Conservation (phyloP, 1,140 invertebrate species). For the Zaprionus gabonicus region DNA sequence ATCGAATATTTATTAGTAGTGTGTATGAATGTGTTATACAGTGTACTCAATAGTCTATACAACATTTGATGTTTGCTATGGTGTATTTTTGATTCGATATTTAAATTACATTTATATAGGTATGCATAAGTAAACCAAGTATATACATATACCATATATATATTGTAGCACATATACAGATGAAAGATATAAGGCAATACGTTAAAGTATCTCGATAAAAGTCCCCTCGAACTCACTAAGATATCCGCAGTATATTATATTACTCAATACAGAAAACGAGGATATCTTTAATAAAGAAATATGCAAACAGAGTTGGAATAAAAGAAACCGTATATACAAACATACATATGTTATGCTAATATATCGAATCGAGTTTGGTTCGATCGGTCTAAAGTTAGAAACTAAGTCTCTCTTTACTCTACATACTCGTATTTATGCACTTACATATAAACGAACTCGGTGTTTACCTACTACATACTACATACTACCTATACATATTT, state of each 20-base stretch:
- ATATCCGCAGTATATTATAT: background rate
- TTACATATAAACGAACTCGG: conserved; percentile 16
- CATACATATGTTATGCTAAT: background rate
- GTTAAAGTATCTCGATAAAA: conserved; percentile 1
- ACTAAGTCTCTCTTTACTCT: conserved; percentile 15
- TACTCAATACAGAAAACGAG: background rate
- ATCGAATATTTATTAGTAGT: conserved; percentile 50
- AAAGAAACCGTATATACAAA: background rate
- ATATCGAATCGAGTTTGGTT: background rate
- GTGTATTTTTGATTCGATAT: conserved; percentile 77
- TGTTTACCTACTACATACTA: conserved; percentile 24
- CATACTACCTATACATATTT: conserved; percentile 11
- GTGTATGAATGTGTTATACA: conserved; percentile 62
- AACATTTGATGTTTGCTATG: conserved; percentile 70
- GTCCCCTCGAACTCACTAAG: background rate
- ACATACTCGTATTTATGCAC: conserved; percentile 36
- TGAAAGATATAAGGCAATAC: background rate
- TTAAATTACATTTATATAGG: conserved; percentile 67
- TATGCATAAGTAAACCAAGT: conserved; percentile 26
- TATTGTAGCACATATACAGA: conserved; percentile 14
- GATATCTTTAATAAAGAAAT: background rate
- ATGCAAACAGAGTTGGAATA: background rate
- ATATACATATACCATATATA: conserved; percentile 19
- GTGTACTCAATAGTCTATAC: conserved; percentile 44
- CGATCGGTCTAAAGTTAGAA: background rate